These are phyloP conservation scores for Eremophila alpestris DNA, from an alignment of 2,797 vertebrate species.

Conservation along the genomic window DNA sequence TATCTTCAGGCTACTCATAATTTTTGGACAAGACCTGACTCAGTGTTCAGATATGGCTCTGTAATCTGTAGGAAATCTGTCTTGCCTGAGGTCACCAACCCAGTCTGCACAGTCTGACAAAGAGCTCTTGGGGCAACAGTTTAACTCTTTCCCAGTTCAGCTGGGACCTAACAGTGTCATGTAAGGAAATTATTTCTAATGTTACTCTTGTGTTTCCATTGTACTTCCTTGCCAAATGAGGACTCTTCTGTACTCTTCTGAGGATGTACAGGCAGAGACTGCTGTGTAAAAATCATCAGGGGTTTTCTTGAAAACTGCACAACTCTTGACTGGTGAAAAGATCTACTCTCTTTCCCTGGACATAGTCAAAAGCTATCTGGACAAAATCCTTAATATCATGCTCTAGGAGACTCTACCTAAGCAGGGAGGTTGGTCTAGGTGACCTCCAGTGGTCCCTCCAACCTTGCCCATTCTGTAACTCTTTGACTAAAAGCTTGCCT, in stretches of 20 bases:
- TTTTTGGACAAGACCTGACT: neutral
- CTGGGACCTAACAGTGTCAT: neutral
- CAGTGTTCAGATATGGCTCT: neutral
- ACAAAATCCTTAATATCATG: neutral
- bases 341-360: neutral
- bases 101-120: fast-evolving
- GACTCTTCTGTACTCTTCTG: neutral
- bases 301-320: neutral
- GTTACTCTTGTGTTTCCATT: neutral
- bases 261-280: neutral
- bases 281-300: neutral
- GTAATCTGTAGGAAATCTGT: neutral
- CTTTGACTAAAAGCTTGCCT: neutral
- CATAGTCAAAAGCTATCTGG: neutral
- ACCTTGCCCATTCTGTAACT: neutral
- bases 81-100: neutral
- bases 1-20: neutral
- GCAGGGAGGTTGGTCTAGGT: neutral
- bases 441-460: neutral
- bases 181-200: neutral
- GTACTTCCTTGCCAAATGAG: neutral
- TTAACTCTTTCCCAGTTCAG: neutral
- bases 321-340: neutral
- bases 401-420: neutral
- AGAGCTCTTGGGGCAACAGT: neutral